Evolutionary conservation across 1,140 invertebrate genomes (phyloP), one percentile per base, ranked within the genome.

Genomic region (Melipona quadrifasciata): DNA sequence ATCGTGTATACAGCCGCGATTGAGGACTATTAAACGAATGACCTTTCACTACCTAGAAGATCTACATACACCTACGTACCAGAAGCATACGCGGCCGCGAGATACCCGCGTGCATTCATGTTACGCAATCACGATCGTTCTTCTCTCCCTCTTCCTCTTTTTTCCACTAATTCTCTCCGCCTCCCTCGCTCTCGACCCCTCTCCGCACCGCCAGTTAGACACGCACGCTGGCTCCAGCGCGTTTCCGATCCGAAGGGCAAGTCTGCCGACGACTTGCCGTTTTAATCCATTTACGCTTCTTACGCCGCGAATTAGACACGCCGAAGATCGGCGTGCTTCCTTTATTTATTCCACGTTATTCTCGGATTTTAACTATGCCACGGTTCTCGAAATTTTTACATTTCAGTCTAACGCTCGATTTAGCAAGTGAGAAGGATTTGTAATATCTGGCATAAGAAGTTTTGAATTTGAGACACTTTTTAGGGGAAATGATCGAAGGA

Each of bases 11-110:
- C 64, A 61, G 34, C 79, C 82, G 85, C 88, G 76, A 88, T 89
- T 74, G 87, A 85, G 72, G 65, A 86, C 82, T 87, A 87, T 89
- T 90, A 90, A 87, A 86, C 82, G 82, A 80, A 90, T 89, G 88
- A 89, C 88, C 89, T 90, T 89, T 90, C 82, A 86, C 88, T 90
- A 83, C 80, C 65, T 89, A 73, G 74, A 81, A 90, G 88, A 90
- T 90, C 85, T 86, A 87, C 89, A 89, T 89, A 89, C 82, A 86
- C 85, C 85, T 83, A 89, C 88, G 74, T 78, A 71, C 16, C 51
- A 73, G 39, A 57, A 55, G 65, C 57, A 68, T 55, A 64, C 79
- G 31, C 80, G 71, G 83, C 70, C 74, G 67, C 76, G 70, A 57
- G 85, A 70, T 79, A 79, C 81, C 34, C 80, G 85, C 87, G 77